Conservation (phyloP, 2,888 invertebrate species). For the Tetranychus piercei region DNA sequence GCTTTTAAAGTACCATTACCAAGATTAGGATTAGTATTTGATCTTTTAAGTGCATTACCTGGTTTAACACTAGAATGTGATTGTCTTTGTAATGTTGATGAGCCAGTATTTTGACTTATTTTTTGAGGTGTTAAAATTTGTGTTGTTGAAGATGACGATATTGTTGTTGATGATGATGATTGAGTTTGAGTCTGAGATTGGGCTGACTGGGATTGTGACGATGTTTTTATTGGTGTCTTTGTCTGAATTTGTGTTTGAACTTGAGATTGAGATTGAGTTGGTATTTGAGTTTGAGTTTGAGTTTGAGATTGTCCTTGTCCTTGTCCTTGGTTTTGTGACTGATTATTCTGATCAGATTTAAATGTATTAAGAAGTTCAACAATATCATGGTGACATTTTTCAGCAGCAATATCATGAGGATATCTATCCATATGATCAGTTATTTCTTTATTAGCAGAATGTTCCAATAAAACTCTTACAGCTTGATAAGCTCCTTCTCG, state of each 20-base stretch:
- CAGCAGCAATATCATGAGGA: constrained; percentile 78
- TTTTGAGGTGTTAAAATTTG: neutral
- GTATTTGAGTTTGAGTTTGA: neutral
- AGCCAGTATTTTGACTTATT: neutral
- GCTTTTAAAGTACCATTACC: neutral
- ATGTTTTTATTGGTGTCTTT: neutral
- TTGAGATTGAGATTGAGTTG: neutral
- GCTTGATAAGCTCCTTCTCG: constrained; percentile 84
- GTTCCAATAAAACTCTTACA: constrained; percentile 70
- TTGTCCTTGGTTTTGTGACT: neutral
- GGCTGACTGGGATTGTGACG: too few species aligned
- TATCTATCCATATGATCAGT: constrained; percentile 94
- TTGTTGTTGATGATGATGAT: neutral
- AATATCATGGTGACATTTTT: constrained; percentile 78
- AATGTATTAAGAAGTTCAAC: constrained; percentile 55
- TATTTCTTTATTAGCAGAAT: constrained; percentile 84
- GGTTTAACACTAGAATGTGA: neutral
- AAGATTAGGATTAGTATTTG: neutral
- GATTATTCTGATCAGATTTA: neutral
- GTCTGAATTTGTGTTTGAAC: neutral
- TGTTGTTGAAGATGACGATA: neutral
- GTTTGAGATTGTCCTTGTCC: neutral
- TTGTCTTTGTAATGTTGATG: neutral
- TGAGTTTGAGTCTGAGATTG: too few species aligned
- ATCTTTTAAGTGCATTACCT: neutral